A percentile compares a stretch with the other conserved stretches of the same genome.
Evolutionary conservation across 1,140 invertebrate genomes (phyloP).

Genomic region (Megathymus violae): DNA sequence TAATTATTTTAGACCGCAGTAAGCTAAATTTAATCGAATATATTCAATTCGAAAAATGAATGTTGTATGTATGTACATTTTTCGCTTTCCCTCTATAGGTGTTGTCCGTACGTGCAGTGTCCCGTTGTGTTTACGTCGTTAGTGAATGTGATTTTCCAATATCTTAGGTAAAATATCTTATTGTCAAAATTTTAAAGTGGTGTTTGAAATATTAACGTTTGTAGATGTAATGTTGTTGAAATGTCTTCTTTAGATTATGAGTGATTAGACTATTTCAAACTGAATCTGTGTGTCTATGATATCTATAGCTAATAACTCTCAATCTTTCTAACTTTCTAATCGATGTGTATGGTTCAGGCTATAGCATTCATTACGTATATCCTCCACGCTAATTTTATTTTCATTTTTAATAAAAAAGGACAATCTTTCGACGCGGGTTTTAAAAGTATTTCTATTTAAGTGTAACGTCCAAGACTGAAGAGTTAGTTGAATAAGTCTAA

Average conservation of each 20-base stretch:
- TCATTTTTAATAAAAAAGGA: conserved; percentile 45
- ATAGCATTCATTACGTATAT: conserved; percentile 50
- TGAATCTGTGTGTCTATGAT: conserved; percentile 60
- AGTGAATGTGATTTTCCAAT: conserved; percentile 68
- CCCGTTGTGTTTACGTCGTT: conserved; percentile 65
- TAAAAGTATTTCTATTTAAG: conserved; percentile 81
- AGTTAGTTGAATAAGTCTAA: conserved; percentile 80
- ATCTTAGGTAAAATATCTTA: conserved; percentile 64
- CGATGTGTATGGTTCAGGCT: conserved; percentile 56
- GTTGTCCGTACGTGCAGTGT: conserved; percentile 66
- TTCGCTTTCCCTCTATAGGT: conserved; percentile 73
- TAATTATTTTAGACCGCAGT: conserved; percentile 60
- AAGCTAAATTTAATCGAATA: conserved; percentile 51
- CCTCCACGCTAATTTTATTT: conserved; percentile 55
- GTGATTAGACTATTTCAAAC: conserved; percentile 50
- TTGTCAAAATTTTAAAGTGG: conserved; percentile 58
- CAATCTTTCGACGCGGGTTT: conserved; percentile 79
- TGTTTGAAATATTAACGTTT: conserved; percentile 55
- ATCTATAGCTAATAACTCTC: conserved; percentile 46
- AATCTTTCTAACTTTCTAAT: conserved; percentile 48
- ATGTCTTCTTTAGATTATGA: conserved; percentile 54
- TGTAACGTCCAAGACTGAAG: conserved; percentile 83
- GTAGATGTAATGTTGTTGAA: conserved; percentile 60
- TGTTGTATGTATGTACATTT: conserved; percentile 58
- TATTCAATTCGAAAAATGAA: conserved; percentile 56